Base-by-base conservation (phyloP, 2,888 invertebrate genomes). In the Nomada ferruginata region DNA sequence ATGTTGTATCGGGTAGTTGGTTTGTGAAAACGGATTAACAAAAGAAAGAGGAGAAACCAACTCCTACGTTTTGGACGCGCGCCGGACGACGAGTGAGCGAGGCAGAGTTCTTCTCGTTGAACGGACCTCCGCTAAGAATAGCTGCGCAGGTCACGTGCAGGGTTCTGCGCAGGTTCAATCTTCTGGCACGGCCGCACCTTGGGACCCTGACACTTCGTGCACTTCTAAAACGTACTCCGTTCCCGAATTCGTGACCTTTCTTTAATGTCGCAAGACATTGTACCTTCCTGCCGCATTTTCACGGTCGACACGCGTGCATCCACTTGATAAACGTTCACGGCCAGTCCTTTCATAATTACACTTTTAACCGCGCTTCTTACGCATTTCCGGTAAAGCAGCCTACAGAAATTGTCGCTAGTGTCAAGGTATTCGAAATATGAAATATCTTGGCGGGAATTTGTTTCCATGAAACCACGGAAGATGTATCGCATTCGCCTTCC, bases 1-100 rank as follows among this genome's bases (percentile, higher is more conserved):
- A 94, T 93, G 90, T 91, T 94, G 89, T 88, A 84, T 87, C 77
- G 83, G 79, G 86, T 86, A 26, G 74, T 63, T 79, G 63, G 50
- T 65, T 26, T 81, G 77, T 86, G 81, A 78, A 86, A 88, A 86
- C 86, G 91, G 90, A 89, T 90, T 89, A 91, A 89, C 87, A 81
- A 80, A 82, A 85, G 86, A 85, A 84, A 84, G 90, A 89, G 89
- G 88, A 92, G 91, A 91, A 92, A 91, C 10, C 71, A 87, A 90
- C 90, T 91, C 89, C 93, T 78, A 91, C 91, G 91, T 92, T 93
- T 94, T 93, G 94, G 93, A 93, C 95, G 94, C 95, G 94, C 95
- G 95, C 95, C 94, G 94, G 94, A 95, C 95, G 94, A 95, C 94
- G 94, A 94, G 93, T 94, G 93, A 93, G 90, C 93, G 93, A 93